A percentile compares a stretch with the other conserved stretches of the same genome.
Conservation (phyloP, 2,888 invertebrate species). For the Phymatocera aterrima region DNA sequence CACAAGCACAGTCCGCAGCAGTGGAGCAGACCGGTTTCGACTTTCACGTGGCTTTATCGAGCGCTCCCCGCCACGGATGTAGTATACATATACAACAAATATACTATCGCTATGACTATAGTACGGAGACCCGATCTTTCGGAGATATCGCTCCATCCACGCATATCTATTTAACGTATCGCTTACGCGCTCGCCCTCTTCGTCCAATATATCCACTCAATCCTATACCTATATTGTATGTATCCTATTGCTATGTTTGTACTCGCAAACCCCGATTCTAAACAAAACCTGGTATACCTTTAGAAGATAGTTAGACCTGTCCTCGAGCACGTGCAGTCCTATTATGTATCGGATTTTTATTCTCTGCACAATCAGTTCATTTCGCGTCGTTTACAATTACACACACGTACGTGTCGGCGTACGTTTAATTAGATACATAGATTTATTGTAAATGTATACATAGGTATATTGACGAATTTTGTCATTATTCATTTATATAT, state of each 20-base stretch:
- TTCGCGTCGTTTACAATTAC: too few relatives aligned
- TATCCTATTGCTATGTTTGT: background rate
- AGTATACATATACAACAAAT: background rate
- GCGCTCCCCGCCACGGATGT: background rate
- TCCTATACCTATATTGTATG: too few relatives aligned
- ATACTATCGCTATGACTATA: background rate
- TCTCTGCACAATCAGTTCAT: too few relatives aligned
- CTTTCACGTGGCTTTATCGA: conserved; percentile 46
- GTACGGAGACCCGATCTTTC: background rate
- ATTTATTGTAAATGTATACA: too few relatives aligned
- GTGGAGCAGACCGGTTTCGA: conserved; percentile 45
- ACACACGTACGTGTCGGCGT: too few relatives aligned
- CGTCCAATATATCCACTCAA: too few relatives aligned
- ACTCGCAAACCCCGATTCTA: conserved; percentile 2
- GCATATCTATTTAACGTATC: conserved; percentile 35
- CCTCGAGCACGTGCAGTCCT: conserved; percentile 9
- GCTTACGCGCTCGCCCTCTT: background rate
- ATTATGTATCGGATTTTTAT: conserved; percentile 4
- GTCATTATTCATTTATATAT: too few relatives aligned
- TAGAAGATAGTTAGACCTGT: background rate
- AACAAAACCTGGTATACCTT: background rate
- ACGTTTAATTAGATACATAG: too few relatives aligned
- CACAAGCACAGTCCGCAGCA: too few relatives aligned
- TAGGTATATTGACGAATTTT: too few relatives aligned
- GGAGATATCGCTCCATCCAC: conserved; percentile 19